Evolutionary conservation across 2,113 vertebrate species (phyloP), one percentile per base, ranked within the genome.

Genomic region (Sceloporus tristichus): DNA sequence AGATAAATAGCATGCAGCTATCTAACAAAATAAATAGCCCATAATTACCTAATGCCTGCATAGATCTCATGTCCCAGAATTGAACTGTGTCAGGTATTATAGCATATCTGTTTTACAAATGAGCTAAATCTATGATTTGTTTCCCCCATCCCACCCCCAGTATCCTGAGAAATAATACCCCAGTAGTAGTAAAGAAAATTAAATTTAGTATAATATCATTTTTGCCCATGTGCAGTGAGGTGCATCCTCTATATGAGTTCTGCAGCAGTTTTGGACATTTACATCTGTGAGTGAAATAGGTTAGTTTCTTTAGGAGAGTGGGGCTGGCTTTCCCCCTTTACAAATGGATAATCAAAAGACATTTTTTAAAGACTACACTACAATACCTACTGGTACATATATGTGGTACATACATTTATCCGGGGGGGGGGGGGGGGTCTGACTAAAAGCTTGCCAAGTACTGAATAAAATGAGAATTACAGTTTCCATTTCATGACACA

Each of bases 341-440:
- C 65, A 91, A n/a, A 93, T 75, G 91, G 90, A 79, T 93, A 93
- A 94, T 86, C 92, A 73, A 94, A 94, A 92, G 82, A 94, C 94
- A 94, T 91, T 94, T 19, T 48, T 48, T 48, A 5, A 48, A 48
- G 42, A 48, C 42, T 48, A 48, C 42, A 48, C 42, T 48, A 4
- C 42, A 48, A 48, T 48, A 5, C 6, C 42, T 48, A 48, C 42
- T 48, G 42, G 2, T 48, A 48, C 42, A 48, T 48, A 48, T 48
- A 48, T 48, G 42, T 48, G 42, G 3, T 48, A 48, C 42, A 48
- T 48, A 48, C 42, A 48, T 48, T 48, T 48, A 48, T 48, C 1
- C 42, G 1, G 42, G 3, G 42, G 42, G 42, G 3, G 42, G 42
- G 34, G 34, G 34, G 34, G 34, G 34, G 34, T 34, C 34, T 34